Evolutionary conservation across 2,113 vertebrate genomes (phyloP).

Genomic region (Urocitellus parryii): DNA sequence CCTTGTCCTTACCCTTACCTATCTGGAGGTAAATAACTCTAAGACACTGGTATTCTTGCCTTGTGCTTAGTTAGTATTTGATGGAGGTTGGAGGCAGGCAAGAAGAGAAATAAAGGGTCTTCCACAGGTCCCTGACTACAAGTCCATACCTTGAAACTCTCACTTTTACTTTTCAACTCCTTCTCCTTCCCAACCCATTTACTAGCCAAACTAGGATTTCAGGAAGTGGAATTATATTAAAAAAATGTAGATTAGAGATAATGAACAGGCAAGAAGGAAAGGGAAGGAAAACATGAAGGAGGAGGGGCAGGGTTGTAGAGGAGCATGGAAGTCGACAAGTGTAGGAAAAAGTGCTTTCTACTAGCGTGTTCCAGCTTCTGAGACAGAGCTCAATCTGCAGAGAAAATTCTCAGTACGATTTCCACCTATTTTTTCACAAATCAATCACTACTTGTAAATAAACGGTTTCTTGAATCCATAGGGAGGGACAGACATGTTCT

Average conservation of each 20-base stretch:
- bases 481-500: background rate
- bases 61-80: background rate
- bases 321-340: background rate
- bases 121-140: background rate
- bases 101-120: background rate
- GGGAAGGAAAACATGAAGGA: background rate
- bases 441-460: background rate
- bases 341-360: background rate
- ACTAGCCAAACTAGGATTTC: background rate
- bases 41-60: background rate
- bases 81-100: background rate
- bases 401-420: background rate
- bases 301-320: background rate
- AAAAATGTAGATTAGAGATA: background rate
- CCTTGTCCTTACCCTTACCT: background rate
- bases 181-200: background rate
- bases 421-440: background rate
- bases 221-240: background rate
- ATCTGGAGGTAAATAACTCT: background rate
- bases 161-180: background rate
- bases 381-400: background rate
- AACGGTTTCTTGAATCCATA: background rate
- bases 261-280: background rate
- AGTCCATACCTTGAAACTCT: background rate
- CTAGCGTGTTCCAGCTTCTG: background rate